phyloP scores from a whole-genome alignment of 2,888 invertebrate species.

The Tholera decimalis region DNA sequence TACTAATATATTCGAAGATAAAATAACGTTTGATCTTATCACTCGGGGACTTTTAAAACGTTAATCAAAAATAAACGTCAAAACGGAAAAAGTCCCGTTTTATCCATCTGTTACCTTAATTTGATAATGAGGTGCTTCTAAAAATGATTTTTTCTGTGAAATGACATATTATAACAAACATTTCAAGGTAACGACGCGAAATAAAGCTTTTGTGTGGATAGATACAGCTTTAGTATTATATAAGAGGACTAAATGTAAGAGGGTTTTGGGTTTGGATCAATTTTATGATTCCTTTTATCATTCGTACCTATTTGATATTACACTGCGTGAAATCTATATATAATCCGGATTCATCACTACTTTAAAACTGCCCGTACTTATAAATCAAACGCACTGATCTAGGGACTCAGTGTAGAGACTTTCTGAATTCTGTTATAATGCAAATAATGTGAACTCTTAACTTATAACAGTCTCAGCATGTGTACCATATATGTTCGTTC shows the following conservation, averaged over 20 bases:
- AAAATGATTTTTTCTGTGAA: too few relatives aligned
- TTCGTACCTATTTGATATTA: background rate
- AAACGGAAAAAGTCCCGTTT: background rate
- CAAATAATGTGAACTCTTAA: constrained; percentile 32
- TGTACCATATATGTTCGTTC: constrained; percentile 1
- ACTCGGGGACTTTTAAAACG: background rate
- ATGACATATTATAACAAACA: background rate
- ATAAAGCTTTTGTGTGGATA: too few relatives aligned
- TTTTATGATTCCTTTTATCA: background rate
- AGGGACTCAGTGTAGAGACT: constrained; percentile 9
- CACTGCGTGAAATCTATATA: background rate
- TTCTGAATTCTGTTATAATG: constrained; percentile 14
- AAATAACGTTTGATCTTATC: background rate
- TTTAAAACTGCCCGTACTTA: background rate
- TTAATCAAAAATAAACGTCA: background rate
- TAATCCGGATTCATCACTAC: background rate
- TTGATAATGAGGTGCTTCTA: background rate
- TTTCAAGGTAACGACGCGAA: background rate
- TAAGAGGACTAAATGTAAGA: too few relatives aligned
- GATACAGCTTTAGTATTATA: too few relatives aligned
- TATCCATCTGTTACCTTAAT: background rate
- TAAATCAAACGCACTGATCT: constrained; percentile 3
- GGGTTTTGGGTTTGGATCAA: too few relatives aligned
- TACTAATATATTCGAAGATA: background rate
- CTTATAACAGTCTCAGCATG: constrained; percentile 11